Evolutionary conservation across 2,797 vertebrate species (phyloP).

Genomic region (Ptychobarbus kaznakovi): DNA sequence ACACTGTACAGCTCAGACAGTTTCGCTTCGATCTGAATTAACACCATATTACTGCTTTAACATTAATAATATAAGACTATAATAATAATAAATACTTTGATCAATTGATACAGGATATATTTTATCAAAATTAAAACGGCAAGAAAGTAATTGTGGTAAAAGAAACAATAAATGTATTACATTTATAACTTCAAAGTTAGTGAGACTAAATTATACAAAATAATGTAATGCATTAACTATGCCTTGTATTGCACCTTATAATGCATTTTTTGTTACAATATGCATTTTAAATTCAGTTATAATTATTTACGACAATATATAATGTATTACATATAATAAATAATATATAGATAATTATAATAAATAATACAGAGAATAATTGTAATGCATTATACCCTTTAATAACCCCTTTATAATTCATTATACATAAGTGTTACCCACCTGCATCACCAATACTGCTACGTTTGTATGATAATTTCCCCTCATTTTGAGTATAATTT

Average conservation of each 20-base stretch:
- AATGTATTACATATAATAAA: too few relatives aligned
- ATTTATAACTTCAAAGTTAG: not conserved
- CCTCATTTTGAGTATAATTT: not conserved
- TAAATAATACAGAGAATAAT: too few relatives aligned
- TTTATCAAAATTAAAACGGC: not conserved
- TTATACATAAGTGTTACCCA: not conserved
- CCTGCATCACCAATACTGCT: not conserved
- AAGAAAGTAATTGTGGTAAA: not conserved
- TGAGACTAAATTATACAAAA: not conserved
- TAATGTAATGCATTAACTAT: not conserved
- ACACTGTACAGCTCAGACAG: conserved; percentile 19
- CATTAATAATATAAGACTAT: not conserved
- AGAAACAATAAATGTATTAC: not conserved
- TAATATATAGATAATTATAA: not conserved
- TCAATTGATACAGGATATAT: not conserved
- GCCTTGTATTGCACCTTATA: not conserved
- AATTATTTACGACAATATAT: not conserved
- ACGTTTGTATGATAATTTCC: not conserved
- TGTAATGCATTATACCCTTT: too few relatives aligned
- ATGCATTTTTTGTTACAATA: not conserved
- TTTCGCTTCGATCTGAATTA: conserved; percentile 16
- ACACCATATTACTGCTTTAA: not conserved
- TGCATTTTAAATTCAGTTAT: not conserved
- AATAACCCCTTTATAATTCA: not conserved
- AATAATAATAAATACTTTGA: not conserved